phyloP scores from a whole-genome alignment of 2,888 invertebrate species.

The Lochmaea crataegi region DNA sequence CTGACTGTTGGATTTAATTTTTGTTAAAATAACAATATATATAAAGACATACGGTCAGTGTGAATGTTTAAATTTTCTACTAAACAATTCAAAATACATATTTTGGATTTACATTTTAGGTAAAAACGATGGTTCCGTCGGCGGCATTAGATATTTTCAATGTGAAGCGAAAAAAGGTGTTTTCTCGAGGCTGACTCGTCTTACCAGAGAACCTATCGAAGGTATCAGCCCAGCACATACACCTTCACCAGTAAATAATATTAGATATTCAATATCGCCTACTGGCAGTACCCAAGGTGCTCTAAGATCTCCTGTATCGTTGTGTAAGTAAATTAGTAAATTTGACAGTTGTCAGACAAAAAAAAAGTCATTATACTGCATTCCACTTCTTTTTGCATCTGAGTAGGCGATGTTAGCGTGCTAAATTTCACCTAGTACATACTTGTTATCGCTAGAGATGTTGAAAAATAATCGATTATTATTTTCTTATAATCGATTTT shows the following conservation, averaged over 20 bases:
- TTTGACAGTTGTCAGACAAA: background rate
- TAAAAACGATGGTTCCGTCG: constrained; percentile 96
- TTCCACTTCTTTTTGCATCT: too few species aligned
- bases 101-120: constrained; percentile 68
- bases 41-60: background rate
- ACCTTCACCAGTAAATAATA: constrained; percentile 54
- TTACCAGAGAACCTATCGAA: constrained; percentile 78
- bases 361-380: too few species aligned
- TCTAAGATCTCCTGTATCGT: constrained; percentile 55
- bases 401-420: too few species aligned
- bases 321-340: constrained; percentile 57
- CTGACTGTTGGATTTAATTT: too few species aligned
- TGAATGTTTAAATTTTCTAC: background rate
- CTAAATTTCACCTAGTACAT: too few species aligned
- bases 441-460: too few species aligned
- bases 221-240: constrained; percentile 60
- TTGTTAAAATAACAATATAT: too few species aligned
- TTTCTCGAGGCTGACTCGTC: constrained; percentile 88
- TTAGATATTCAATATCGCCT: constrained; percentile 59
- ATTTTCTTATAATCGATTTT: too few species aligned
- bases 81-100: background rate
- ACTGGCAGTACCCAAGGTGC: constrained; percentile 59
- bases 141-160: constrained; percentile 92
- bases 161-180: constrained; percentile 94
- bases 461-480: too few species aligned